Evolutionary conservation across 2,888 invertebrate genomes (phyloP), one percentile per base, ranked within the genome.

Genomic region (Leptarthrus brevirostris): DNA sequence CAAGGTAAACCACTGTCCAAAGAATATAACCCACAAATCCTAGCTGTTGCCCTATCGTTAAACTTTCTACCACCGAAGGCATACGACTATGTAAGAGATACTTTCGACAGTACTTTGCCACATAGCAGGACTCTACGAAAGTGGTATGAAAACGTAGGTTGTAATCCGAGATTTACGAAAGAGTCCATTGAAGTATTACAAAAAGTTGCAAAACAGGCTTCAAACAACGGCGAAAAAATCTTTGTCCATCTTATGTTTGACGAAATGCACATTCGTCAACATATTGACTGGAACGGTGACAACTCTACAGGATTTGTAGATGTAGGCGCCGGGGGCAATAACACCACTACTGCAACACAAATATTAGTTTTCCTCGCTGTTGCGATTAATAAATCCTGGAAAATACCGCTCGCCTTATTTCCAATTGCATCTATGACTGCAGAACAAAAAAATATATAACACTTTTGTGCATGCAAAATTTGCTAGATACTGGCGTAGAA

Each of bases 81-180:
- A 6, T 52, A 52, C 10, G 20, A 52, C 3, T 52, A 16, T 20
- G 18, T 52, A 16, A 18, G 52, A 8, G 18, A 1, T 6, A 52
- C 52, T 52, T 18, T 18, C 22, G 0, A 18, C 20, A 16, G 4
- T 8, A 3, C 6, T 20, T 8, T 52, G 18, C 18, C 52, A 12
- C 22, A 52, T 52, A 52, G 10, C 10, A 1, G 22, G 18, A 52
- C 49, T 3, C 5, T 49, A 14, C 5, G 16, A 4, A 52, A 8
- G 22, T 52, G 52, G 52, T 52, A 52, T 20, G 52, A 52, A 20
- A 52, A n/a, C n/a, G n/a, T n/a, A n/a, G n/a, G n/a, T n/a, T n/a
- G n/a, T n/a, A n/a, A n/a, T 14, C 14, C 47, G 18, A 18, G 14
- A 12, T 6, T 44, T 2, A 6, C 44, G 14, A 44, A 2, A 2